Percentiles rank a stretch among this genome's conserved stretches.
These are phyloP conservation scores for Quadroppia sp. DNA, from an alignment of 2,888 invertebrate genomes.

Conservation along the genomic window DNA sequence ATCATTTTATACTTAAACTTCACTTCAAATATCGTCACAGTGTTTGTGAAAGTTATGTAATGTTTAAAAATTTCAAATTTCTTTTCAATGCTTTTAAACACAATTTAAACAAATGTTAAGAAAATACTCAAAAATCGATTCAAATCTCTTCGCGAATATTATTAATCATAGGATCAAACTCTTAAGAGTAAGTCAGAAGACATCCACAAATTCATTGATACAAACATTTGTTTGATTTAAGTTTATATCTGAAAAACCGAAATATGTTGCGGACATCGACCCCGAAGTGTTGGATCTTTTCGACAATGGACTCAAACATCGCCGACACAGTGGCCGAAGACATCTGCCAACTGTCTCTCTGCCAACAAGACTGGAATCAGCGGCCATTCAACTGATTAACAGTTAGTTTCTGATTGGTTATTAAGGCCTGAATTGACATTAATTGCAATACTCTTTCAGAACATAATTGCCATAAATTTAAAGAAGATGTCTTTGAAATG, in stretches of 20 bases:
- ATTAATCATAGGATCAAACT: background rate
- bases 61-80: too few species aligned
- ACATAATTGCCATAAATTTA: conserved; percentile 35
- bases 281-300: background rate
- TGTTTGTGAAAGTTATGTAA: too few species aligned
- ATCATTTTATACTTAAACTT: too few species aligned
- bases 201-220: background rate
- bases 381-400: conserved; percentile 42
- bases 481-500: conserved; percentile 34
- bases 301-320: conserved; percentile 18
- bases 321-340: conserved; percentile 26
- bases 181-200: background rate
- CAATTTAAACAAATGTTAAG: too few species aligned
- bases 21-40: too few species aligned
- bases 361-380: conserved; percentile 43
- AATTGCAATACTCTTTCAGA: conserved; percentile 22
- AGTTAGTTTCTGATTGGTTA: conserved; percentile 26
- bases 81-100: too few species aligned
- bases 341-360: conserved; percentile 28
- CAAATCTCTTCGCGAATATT: too few species aligned
- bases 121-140: too few species aligned
- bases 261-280: background rate
- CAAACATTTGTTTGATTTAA: background rate
- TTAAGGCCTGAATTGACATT: background rate
- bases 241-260: conserved; percentile 17